Percentiles rank a stretch among this genome's conserved stretches.
Conservation (phyloP, 92 coral and sea anemone species). For the Porites lobata region DNA sequence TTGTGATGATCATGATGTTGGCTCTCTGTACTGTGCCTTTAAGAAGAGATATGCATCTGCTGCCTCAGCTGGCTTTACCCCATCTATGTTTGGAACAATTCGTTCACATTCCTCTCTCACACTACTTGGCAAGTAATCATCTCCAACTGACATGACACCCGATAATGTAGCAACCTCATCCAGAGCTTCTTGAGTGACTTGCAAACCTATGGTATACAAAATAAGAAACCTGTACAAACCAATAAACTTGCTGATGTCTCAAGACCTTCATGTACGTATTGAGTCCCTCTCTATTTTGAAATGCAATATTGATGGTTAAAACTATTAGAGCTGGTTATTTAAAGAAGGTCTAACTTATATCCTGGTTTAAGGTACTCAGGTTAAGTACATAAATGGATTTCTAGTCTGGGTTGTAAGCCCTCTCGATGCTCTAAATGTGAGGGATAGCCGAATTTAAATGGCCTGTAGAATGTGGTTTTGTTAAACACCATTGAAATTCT, state of each 20-base stretch:
- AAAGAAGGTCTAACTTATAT: neutral
- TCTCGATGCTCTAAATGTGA: neutral
- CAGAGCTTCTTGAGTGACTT: slow-evolving; percentile 59
- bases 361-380: neutral
- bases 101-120: slow-evolving; percentile 69
- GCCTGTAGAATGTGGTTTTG: slow-evolving; percentile 1
- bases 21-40: slow-evolving; percentile 55
- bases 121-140: slow-evolving; percentile 56
- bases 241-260: too few relatives aligned
- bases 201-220: slow-evolving; percentile 43
- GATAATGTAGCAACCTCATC: slow-evolving; percentile 73
- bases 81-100: slow-evolving; percentile 60
- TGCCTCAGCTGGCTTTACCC: slow-evolving; percentile 72
- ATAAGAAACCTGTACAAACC: neutral
- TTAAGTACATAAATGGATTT: slow-evolving; percentile 1
- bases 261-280: too few relatives aligned
- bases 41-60: slow-evolving; percentile 69
- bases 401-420: neutral
- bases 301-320: too few relatives aligned
- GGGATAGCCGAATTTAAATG: slow-evolving; percentile 7
- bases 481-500: too few relatives aligned
- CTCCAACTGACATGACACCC: slow-evolving; percentile 60
- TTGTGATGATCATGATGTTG: slow-evolving; percentile 20
- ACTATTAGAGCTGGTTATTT: too few relatives aligned
- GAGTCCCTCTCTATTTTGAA: too few relatives aligned